A percentile compares a stretch with the other conserved stretches of the same genome.
Evolutionary conservation across 2,797 vertebrate species (phyloP).

Genomic region (Remorina albescens): DNA sequence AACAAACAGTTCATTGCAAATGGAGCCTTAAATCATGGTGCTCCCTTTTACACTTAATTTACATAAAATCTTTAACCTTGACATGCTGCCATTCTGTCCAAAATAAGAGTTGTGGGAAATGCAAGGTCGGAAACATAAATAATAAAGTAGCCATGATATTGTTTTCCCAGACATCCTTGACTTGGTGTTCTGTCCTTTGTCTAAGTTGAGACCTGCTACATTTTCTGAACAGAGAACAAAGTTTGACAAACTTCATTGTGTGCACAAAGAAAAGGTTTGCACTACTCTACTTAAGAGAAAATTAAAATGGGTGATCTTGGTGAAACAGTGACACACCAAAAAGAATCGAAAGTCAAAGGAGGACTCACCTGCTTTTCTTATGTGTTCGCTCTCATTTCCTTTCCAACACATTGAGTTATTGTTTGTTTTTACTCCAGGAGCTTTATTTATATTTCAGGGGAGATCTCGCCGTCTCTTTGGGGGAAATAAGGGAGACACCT

Average conservation of each 20-base stretch:
- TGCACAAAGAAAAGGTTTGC: not conserved
- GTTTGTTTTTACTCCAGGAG: conserved; percentile 20
- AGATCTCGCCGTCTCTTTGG: conserved; percentile 8
- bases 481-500: conserved; percentile 16
- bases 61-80: too few species aligned
- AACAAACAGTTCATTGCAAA: not conserved
- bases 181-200: conserved; percentile 6
- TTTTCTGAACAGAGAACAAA: conserved; percentile 3
- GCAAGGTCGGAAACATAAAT: conserved; percentile 35
- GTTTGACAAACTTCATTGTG: not conserved
- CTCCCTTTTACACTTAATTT: not conserved
- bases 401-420: conserved; percentile 19
- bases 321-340: not conserved
- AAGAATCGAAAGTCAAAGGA: not conserved
- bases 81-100: not conserved
- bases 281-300: not conserved
- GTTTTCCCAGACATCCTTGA: not conserved
- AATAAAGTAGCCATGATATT: not conserved
- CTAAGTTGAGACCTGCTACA: not conserved
- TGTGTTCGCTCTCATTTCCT: conserved; percentile 14
- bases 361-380: not conserved
- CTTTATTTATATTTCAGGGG: conserved; percentile 11
- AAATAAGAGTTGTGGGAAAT: not conserved
- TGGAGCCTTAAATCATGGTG: not conserved
- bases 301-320: not conserved